Conservation (phyloP, 2,888 invertebrate species). For the Gymnoscelis rufifasciata region DNA sequence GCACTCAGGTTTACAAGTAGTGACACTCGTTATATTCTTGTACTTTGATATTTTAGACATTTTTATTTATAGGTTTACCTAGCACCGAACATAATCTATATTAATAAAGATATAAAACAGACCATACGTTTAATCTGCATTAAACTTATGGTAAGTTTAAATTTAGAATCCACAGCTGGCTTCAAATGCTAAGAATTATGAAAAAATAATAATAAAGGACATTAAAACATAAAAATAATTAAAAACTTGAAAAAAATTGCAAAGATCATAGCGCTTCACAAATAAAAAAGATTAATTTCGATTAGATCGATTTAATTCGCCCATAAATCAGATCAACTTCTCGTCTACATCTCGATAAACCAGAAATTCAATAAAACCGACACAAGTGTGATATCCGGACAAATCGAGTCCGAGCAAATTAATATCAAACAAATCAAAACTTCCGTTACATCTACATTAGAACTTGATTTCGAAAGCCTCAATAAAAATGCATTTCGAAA, state of each 20-base stretch:
- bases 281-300: too few relatives aligned
- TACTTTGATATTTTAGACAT: background rate
- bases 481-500: slow-evolving; percentile 55
- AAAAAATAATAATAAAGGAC: too few relatives aligned
- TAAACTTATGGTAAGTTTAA: too few relatives aligned
- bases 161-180: too few relatives aligned
- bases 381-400: slow-evolving; percentile 12
- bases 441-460: slow-evolving; percentile 34
- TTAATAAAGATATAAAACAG: too few relatives aligned
- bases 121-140: too few relatives aligned
- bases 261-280: background rate
- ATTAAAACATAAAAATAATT: too few relatives aligned
- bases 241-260: too few relatives aligned
- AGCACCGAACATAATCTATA: too few relatives aligned
- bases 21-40: slow-evolving; percentile 3
- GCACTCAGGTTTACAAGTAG: slow-evolving; percentile 39
- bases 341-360: background rate
- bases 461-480: slow-evolving; percentile 40
- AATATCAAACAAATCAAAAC: slow-evolving; percentile 24
- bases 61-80: background rate
- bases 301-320: background rate
- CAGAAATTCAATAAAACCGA: slow-evolving; percentile 4
- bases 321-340: background rate
- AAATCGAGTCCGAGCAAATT: slow-evolving; percentile 11
- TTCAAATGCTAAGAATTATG: too few relatives aligned